Evolutionary conservation across 2,888 invertebrate species (phyloP), one percentile per base, ranked within the genome.

Genomic region (Drosophila kanekoi): DNA sequence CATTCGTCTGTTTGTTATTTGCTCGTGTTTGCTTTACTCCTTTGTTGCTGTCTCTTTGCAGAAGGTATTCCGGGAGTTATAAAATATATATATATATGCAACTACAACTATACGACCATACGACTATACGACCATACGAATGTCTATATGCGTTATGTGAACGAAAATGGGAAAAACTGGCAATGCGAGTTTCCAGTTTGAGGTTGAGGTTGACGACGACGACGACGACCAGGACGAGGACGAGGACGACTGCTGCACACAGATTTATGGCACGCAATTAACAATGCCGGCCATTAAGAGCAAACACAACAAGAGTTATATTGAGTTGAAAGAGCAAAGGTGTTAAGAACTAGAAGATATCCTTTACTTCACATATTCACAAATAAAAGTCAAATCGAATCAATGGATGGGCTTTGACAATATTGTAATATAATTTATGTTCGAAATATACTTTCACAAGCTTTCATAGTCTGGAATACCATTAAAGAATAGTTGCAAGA

Each of bases 261-360:
- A 80, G 83, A 83, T 83, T 83, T 83, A 83, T 83, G 82, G 72
- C 67, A 77, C 74, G 79, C 83, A 85, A 83, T 83, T 83, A 83
- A 83, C 83, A 81, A 74, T 74, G 82, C 77, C 58, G 79, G 72
- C 81, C 85, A 81, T 82, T 85, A 83, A 72, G 71, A 65, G 54
- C 32, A 65, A 72, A 78, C 68, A 74, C 77, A 68, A 47, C 45
- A 58, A 54, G 43, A 60, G 66, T 41, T 60, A 57, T 57, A 51
- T 49, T 9, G 44, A 16, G 35, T 20, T 10, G 4, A 41, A n/a
- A 35, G 10, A 10, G 23, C 3, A 1, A 37, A 37, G 10, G 13
- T 33, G 14, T 20, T 2, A 33, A 5, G 37, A 8, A 37, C 51
- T 14, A 1, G 1, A 13, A 62, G 53, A 52, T 68, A 68, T 56